Evolutionary conservation across 2,888 invertebrate species (phyloP).

Genomic region (Octonoba sinensis): DNA sequence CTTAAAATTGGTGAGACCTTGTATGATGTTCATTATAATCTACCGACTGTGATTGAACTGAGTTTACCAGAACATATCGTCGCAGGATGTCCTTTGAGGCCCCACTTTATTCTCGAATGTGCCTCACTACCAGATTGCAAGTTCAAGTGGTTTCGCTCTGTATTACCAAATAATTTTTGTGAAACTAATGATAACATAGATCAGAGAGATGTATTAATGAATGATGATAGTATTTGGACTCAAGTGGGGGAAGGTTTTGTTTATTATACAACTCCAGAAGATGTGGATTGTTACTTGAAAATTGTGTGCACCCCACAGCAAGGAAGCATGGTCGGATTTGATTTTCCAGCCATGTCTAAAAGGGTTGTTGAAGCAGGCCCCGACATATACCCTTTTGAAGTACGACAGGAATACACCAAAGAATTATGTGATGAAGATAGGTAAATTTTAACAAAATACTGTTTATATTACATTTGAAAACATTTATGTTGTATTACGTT

Average conservation of each 20-base stretch:
- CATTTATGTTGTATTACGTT: too few relatives aligned
- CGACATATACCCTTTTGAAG: slow-evolving; percentile 84
- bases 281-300: slow-evolving; percentile 80
- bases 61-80: slow-evolving; percentile 80
- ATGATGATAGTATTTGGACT: slow-evolving; percentile 74
- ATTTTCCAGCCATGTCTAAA: slow-evolving; percentile 76
- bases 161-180: slow-evolving; percentile 1
- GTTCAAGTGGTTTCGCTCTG: slow-evolving; percentile 79
- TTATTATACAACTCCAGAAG: slow-evolving; percentile 77
- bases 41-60: slow-evolving; percentile 80
- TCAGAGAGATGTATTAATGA: slow-evolving; percentile 68
- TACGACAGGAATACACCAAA: slow-evolving; percentile 80
- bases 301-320: slow-evolving; percentile 73
- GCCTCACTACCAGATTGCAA: slow-evolving; percentile 75
- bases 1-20: slow-evolving; percentile 76
- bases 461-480: slow-evolving; percentile 40
- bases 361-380: slow-evolving; percentile 77
- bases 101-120: slow-evolving; percentile 79
- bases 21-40: slow-evolving; percentile 80
- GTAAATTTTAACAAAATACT: slow-evolving; percentile 71
- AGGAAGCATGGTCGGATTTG: slow-evolving; percentile 75
- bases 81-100: slow-evolving; percentile 82
- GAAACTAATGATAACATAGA: slow-evolving; percentile 9
- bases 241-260: slow-evolving; percentile 76
- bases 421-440: slow-evolving; percentile 75